Conservation (phyloP, 2,113 vertebrate genomes). For the Albula goreensis region DNA sequence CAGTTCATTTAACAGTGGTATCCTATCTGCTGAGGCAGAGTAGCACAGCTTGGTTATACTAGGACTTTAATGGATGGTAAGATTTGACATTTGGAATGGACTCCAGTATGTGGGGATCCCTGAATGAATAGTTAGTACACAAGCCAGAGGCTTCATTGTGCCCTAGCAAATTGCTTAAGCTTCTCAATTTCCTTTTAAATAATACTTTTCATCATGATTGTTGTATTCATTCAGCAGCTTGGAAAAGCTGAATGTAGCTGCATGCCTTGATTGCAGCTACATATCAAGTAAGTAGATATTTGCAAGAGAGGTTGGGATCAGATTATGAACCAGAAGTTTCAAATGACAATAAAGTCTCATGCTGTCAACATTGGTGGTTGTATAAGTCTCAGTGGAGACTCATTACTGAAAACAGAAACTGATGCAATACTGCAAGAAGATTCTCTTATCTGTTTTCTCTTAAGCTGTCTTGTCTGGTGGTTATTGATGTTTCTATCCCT, state of each 20-base stretch:
- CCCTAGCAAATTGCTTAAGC: too few relatives aligned
- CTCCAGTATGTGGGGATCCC: too few relatives aligned
- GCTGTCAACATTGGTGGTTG: not conserved
- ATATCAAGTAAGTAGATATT: too few relatives aligned
- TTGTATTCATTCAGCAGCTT: not conserved
- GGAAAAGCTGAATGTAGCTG: not conserved
- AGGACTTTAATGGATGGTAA: too few relatives aligned
- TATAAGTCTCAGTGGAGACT: not conserved
- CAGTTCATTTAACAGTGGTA: too few relatives aligned
- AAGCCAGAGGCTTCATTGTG: not conserved
- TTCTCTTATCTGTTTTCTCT: not conserved
- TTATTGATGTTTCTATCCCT: not conserved
- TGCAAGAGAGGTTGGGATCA: not conserved
- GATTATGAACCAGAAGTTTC: not conserved
- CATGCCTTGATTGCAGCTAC: too few relatives aligned
- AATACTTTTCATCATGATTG: not conserved
- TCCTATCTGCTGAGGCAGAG: too few relatives aligned
- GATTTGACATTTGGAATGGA: too few relatives aligned
- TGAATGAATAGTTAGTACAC: too few relatives aligned
- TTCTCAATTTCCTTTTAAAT: not conserved
- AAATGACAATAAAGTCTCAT: not conserved
- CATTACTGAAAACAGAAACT: not conserved
- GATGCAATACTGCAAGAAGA: not conserved
- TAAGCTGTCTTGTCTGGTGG: not conserved
- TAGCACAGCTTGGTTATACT: too few relatives aligned